Evolutionary conservation across 2,888 invertebrate genomes (phyloP), one percentile per base, ranked within the genome.

Genomic region (Lasiommata megera): DNA sequence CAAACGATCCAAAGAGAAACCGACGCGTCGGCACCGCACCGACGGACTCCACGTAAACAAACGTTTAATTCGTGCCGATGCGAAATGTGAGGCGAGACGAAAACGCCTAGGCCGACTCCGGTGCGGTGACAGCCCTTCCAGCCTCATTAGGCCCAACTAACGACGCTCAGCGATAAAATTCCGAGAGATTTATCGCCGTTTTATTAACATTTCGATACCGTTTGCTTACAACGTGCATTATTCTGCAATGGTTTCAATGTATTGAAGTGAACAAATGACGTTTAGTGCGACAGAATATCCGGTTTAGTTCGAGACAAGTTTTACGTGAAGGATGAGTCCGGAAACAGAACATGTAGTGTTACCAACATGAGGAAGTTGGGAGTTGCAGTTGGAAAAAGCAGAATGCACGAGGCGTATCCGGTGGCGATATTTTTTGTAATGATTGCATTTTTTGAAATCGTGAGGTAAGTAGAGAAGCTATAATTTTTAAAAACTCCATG

Each of bases 311-410:
- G 37, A 56, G 46, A 51, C 67, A 53, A 57, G 72, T 73, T 72
- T 74, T 52, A 46, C 18, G 76, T 80, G 55, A 78, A 80, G 72
- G 67, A 88, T 88, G 89, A 80, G 74, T 77, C 74, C 80, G 72
- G 81, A 77, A 70, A 81, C 76, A 74, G 76, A 78, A 73, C 75
- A 79, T 68, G 71, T 78, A 80, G 86, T 88, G 85, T 78, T 88
- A 76, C 89, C 89, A 84, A 88, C 89, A 90, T 88, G 88, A 89
- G 73, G 76, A 75, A 76, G 65, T 67, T 72, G 67, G 67, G 66
- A 71, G 72, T 68, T 70, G 69, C 67, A 64, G 70, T 69, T 67
- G 77, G 77, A 76, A 73, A 76, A 65, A 66, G 72, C 87, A 90
- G 84, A 79, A 90, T 90, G 89, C 75, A 70, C 74, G 77, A 76